Base-by-base conservation (phyloP, 2,797 vertebrate species). In the Peromyscus nudipes region DNA sequence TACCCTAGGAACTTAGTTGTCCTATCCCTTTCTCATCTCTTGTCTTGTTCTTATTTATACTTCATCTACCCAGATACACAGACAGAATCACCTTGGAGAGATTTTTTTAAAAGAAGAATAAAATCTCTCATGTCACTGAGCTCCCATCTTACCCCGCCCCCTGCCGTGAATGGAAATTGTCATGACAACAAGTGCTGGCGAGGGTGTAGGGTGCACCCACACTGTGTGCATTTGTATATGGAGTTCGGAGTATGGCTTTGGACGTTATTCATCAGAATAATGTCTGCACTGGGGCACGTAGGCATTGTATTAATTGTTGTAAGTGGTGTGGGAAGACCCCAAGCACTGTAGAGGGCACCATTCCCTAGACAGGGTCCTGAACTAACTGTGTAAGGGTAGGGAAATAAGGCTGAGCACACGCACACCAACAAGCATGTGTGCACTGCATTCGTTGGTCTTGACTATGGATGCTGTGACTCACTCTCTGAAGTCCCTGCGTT, bases 71-170 rank as follows among this genome's bases (percentile, higher is more conserved):
- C 97, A 98, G 94, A 97, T 88, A 97, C 73, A 95, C 96, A 97
- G 93, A 97, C 96, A 98, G 95, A 96, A 96, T 75, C 93, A 96
- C 90, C 92, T 91, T 95, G 91, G 97, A 98, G 94, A 91, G 96
- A 97, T 97, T 97, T 96, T 94, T 91, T 96, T 89, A 97, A 98
- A 98, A 97, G 94, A 94, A 94, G 96, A 96, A 97, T 97, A 92
- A 65, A 52, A 76, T 43, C 29, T 43, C n/a, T 34, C 14, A 29
- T 27, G 62, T 55, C 4, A 3, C 6, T 2, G 16, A 9, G 34
- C 17, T 34, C 62, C 88, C 40, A 17, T 64, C 40, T 64, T 49
- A n/a, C 71, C 9, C 11, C 12, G 21, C 25, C 31, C 46, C 9
- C 11, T 7, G 29, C 25, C 8, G 17, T 1, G 31, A 49, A 49